Base-by-base conservation (phyloP, 1,140 invertebrate genomes). In the Calosoma granatense region DNA sequence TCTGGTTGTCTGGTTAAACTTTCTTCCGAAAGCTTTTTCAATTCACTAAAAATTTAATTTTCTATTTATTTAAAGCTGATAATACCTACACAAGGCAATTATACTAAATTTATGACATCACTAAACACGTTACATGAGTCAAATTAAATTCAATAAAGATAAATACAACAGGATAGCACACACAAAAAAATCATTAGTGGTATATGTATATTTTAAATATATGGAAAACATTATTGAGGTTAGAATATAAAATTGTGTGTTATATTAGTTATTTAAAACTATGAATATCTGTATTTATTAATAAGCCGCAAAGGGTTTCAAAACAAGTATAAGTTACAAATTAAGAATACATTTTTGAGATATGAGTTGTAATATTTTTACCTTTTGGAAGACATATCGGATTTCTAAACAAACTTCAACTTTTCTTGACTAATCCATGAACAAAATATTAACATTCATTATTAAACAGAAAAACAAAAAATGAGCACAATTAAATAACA, bases 11-110 rank as follows among this genome's bases (percentile, higher is more conserved):
- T 82, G 55, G 90, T 88, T 55, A 96, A 80, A 69, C 87, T 90
- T 77, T 95, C 92, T 72, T 96, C 92, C 15, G 90, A 92, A 11
- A 94, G 77, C 70, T 92, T 92, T 70, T 91, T 92, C 58, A 95
- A 73, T 74, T 90, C 87, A 70, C 87, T 90, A 70, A 11, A 84
- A 82, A 65, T n/a, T n/a, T n/a, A n/a, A n/a, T n/a, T n/a, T n/a
- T n/a, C n/a, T n/a, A n/a, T n/a, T n/a, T n/a, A n/a, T n/a, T n/a
- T n/a, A n/a, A n/a, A n/a, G n/a, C n/a, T n/a, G n/a, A n/a, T n/a
- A n/a, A n/a, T n/a, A n/a, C n/a, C n/a, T n/a, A n/a, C n/a, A n/a
- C n/a, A n/a, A n/a, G n/a, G n/a, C 70, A 71, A 54, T 55, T 22
- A 47, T 47, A 11, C 41, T 17, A 47, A 9, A 47, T 17, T 17